Evolutionary conservation across 1,140 invertebrate species (phyloP), one percentile per base, ranked within the genome.

Genomic region (Zaprionus vittiger): DNA sequence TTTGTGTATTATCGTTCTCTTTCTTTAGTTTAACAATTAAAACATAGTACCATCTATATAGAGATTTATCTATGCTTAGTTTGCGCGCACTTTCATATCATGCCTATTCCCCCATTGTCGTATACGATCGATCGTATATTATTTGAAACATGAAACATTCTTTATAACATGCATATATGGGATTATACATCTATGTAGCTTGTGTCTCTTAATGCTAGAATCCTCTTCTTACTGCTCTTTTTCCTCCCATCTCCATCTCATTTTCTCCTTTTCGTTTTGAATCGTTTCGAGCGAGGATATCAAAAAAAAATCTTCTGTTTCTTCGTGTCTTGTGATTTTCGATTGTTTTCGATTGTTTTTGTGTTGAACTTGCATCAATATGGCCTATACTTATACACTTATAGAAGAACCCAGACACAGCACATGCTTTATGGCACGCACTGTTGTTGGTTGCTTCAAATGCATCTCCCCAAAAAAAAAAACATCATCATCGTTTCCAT

Each of bases 301-400:
- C 15, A 6, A 15, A 44, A 56, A 66, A 47, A 59, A 67, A 67
- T 17, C n/a, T 47, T 47, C 15, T 17, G 41, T 47, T 47, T 47
- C 41, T 60, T 67, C 15, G 60, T 70, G 69, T 74, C 70, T 37
- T 76, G 57, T 76, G 41, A 41, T 62, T 26, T 61, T 47, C 41
- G 41, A 47, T 44, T 22, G 47, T 44, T 61, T 56, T 34, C 31
- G 31, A 11, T 41, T 52, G 17, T 52, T 44, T 76, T 69, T 82
- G 65, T 66, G 49, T 57, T 82, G 49, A 59, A 64, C 73, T 75
- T 77, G 82, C 85, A 90, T 85, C 80, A 89, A 89, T 89, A 89
- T 89, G 85, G 85, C 85, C 85, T 89, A 84, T 89, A 83, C 78
- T 71, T 86, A 81, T 83, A 62, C 57, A 68, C 71, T 56, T 63